Base-by-base conservation (phyloP, 1,140 invertebrate genomes). In the Drosophila kikkawai region DNA sequence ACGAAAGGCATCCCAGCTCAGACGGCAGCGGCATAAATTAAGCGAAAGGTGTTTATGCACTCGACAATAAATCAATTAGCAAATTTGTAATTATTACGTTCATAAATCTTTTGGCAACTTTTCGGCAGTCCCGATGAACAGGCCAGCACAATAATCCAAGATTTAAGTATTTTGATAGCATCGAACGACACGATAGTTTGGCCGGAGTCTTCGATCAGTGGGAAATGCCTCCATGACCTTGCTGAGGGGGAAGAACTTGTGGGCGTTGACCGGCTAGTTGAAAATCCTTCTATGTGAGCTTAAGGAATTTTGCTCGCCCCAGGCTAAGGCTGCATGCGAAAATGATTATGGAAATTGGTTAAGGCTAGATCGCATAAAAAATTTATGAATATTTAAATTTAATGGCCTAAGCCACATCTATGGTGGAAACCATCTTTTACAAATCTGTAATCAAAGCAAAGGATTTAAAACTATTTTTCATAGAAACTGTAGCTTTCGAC, bases 1-100 rank as follows among this genome's bases (percentile, higher is more conserved):
- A 45, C 15, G 34, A 51, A 19, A 42, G 42, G 22, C 39, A 17
- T 22, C 41, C 26, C 60, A 39, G 26, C 64, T 32, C 53, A 79
- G 53, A 47, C 70, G 45, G 57, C 66, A 50, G 66, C 79, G 70
- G 84, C 83, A 83, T 86, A 86, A 86, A 86, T 86, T 86, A 86
- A 87, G 76, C 81, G 39, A 84, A 84, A 91, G 88, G 88, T 91
- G 87, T 84, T 88, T 91, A 82, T 88, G 77, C 83, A 86, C 66
- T 88, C 83, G 83, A 82, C 82, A 91, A 91, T 91, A 91, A 91
- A 91, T 91, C 90, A 91, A 91, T 91, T 91, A 91, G 65, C 68
- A 86, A 91, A 90, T 91, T 91, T 91, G 83, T 91, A 91, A 91
- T 91, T 91, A 91, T 91, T 91, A 79, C 88, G 82, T 90, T 84